Conservation (phyloP, 2,113 vertebrate genomes). For the Engystomops pustulosus region DNA sequence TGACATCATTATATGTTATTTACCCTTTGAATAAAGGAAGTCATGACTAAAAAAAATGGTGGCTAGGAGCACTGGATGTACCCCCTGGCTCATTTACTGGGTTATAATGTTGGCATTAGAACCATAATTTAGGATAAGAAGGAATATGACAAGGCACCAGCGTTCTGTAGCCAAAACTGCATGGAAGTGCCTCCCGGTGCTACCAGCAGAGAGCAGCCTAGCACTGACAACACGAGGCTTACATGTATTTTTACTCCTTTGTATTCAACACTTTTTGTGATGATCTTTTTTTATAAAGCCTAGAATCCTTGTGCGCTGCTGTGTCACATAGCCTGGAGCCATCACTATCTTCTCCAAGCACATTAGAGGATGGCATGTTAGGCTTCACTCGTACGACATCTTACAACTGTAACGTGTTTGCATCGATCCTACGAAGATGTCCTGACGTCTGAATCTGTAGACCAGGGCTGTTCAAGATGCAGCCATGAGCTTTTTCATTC, state of each 20-base stretch:
- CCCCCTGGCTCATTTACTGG: too few relatives aligned
- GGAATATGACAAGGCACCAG: background rate
- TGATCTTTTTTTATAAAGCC: background rate
- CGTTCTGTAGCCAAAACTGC: background rate
- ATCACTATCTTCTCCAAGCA: background rate
- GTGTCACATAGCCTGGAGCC: background rate
- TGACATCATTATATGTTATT: background rate
- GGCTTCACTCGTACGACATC: background rate
- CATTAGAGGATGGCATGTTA: background rate
- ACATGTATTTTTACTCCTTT: too few relatives aligned
- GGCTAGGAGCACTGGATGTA: background rate
- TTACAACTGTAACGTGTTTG: background rate
- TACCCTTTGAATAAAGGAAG: too few relatives aligned
- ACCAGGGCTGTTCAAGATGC: background rate
- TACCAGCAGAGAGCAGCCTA: slow-evolving; percentile 8
- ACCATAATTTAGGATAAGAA: background rate
- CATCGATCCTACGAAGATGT: background rate
- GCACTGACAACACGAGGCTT: too few relatives aligned
- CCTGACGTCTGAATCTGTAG: background rate
- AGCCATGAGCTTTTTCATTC: background rate
- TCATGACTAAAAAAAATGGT: too few relatives aligned
- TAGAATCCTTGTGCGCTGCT: background rate
- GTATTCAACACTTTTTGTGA: background rate
- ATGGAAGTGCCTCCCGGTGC: background rate
- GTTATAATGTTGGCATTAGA: background rate